phyloP scores from a whole-genome alignment of 2,113 vertebrate species.

The Falcunculus frontatus region DNA sequence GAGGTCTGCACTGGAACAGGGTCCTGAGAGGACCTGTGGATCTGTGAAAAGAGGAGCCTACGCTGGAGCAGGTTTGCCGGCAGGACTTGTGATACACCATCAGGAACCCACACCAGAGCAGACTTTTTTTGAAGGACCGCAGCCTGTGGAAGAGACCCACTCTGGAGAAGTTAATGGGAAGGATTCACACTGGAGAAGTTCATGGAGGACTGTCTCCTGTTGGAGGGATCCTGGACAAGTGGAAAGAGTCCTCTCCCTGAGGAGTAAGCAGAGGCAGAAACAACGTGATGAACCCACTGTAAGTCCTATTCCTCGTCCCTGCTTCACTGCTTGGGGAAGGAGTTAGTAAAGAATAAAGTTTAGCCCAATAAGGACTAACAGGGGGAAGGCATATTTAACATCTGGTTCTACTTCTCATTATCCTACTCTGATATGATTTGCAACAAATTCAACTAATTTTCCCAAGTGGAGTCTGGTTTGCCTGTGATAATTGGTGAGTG shows the following conservation, averaged over 20 bases:
- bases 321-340: neutral
- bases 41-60: neutral
- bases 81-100: neutral
- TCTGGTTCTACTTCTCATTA: neutral
- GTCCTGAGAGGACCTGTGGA: neutral
- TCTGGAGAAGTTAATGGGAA: neutral
- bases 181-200: neutral
- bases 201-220: neutral
- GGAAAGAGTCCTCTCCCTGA: neutral
- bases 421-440: neutral
- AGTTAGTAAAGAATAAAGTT: neutral
- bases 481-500: neutral
- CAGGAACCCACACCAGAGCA: accelerated
- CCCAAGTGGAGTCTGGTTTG: neutral
- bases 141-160: neutral
- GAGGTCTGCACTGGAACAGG: neutral
- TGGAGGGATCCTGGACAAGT: neutral
- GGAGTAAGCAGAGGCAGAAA: neutral
- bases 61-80: neutral
- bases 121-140: neutral
- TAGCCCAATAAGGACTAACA: neutral
- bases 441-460: neutral
- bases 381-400: neutral
- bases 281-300: neutral
- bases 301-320: neutral